Evolutionary conservation across 2,113 vertebrate species (phyloP).

Genomic region (Caretta caretta): DNA sequence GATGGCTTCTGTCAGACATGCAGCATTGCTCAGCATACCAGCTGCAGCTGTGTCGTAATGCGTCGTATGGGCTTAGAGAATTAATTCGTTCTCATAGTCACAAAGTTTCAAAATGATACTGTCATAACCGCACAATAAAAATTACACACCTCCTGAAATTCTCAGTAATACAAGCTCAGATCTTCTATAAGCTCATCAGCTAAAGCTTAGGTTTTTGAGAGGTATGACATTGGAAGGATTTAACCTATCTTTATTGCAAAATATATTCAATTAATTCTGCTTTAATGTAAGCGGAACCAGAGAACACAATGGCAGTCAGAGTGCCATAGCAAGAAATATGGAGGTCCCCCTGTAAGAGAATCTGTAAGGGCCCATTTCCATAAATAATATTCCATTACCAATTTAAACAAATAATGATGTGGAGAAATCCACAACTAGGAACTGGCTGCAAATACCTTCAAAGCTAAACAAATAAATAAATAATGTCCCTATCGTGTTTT

Average conservation of each 20-base stretch:
- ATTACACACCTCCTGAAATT: conserved; percentile 53
- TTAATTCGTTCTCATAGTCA: conserved; percentile 75
- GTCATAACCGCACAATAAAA: conserved; percentile 58
- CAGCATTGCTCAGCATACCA: conserved; percentile 77
- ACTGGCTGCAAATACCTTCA: background rate
- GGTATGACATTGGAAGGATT: conserved; percentile 29
- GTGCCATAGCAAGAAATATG: background rate
- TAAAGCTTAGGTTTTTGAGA: conserved; percentile 17
- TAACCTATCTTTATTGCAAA: background rate
- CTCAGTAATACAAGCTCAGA: conserved; percentile 54
- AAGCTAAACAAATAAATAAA: background rate
- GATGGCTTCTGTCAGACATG: background rate
- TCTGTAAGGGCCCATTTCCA: background rate
- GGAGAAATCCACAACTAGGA: background rate
- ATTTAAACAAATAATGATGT: background rate
- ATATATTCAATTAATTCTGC: background rate
- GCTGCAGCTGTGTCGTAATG: conserved; percentile 66
- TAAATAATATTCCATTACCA: background rate
- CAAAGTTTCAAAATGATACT: conserved; percentile 59
- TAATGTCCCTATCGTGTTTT: background rate
- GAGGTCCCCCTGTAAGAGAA: background rate
- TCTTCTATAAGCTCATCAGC: background rate
- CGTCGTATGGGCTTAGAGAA: conserved; percentile 57
- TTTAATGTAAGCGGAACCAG: background rate
- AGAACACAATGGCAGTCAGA: background rate